phyloP scores from a whole-genome alignment of 2,113 vertebrate species.

The Colinus virginianus region DNA sequence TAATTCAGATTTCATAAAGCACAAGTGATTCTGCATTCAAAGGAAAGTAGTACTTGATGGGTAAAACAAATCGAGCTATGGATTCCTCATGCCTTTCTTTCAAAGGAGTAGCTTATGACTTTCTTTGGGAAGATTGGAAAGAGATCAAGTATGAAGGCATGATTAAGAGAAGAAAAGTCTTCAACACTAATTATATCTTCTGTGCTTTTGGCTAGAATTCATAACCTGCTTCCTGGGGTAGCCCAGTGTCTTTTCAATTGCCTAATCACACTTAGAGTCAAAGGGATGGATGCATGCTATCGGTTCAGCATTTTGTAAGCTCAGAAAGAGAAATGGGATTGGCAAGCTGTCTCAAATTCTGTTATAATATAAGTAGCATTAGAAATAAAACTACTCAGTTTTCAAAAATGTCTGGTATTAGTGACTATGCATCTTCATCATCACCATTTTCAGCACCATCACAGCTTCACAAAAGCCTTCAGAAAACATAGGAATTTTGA shows the following conservation, averaged over 20 bases:
- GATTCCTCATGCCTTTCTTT: conserved; percentile 4
- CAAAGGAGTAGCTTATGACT: conserved; percentile 32
- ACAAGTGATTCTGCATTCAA: conserved; percentile 12
- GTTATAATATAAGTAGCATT: neutral
- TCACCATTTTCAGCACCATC: neutral
- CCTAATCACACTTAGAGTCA: neutral
- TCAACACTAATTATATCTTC: conserved; percentile 6
- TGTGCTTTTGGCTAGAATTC: neutral
- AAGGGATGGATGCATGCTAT: neutral
- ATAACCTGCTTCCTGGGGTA: neutral
- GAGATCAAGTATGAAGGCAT: neutral
- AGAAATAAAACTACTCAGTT: neutral
- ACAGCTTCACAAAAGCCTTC: neutral
- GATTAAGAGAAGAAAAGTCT: conserved; percentile 34
- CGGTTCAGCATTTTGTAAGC: neutral
- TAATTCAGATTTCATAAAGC: neutral
- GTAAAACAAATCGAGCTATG: neutral
- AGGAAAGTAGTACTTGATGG: conserved; percentile 4
- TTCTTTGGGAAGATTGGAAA: conserved; percentile 49
- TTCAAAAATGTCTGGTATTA: neutral
- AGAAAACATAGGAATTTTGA: neutral
- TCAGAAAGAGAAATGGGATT: neutral
- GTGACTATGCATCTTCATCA: neutral
- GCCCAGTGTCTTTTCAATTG: neutral
- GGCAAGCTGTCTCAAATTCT: neutral